Evolutionary conservation across 2,888 invertebrate species (phyloP).

Genomic region (Acanthosoma haemorrhoidale): DNA sequence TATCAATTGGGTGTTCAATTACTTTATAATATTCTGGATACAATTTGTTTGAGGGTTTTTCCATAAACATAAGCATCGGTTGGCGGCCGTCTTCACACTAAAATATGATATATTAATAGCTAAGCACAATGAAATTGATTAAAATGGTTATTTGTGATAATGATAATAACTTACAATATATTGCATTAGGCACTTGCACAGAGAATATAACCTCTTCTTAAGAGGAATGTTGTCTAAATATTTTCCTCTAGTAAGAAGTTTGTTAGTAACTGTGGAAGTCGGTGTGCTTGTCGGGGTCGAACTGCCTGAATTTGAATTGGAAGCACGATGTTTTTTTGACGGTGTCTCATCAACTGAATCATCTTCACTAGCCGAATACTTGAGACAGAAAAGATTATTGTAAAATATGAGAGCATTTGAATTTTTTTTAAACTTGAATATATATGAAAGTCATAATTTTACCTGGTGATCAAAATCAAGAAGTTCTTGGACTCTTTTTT

Average conservation of each 20-base stretch:
- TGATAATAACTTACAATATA: conserved; percentile 58
- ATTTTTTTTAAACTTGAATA: too few species aligned
- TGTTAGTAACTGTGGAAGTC: conserved; percentile 34
- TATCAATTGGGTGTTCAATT: conserved; percentile 89
- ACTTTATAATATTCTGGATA: conserved; percentile 91
- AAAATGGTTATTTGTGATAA: too few species aligned
- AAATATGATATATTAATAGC: neutral
- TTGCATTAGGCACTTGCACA: conserved; percentile 71
- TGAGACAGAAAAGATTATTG: conserved; percentile 35
- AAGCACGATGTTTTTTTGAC: conserved; percentile 21
- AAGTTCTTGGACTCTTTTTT: conserved; percentile 70
- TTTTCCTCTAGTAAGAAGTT: conserved; percentile 48
- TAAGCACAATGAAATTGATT: too few species aligned
- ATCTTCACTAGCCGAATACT: conserved; percentile 53
- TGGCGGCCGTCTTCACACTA: conserved; percentile 70
- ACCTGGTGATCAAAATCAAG: conserved; percentile 53
- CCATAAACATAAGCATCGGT: conserved; percentile 89
- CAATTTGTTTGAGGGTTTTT: conserved; percentile 88
- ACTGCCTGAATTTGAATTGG: neutral
- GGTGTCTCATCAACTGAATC: conserved; percentile 47
- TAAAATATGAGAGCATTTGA: neutral
- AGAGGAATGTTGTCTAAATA: conserved; percentile 57
- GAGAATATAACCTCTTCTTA: conserved; percentile 71
- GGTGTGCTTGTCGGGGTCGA: conserved; percentile 1
- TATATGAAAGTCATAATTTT: too few species aligned